phyloP scores from a whole-genome alignment of 2,888 invertebrate genomes.

The Hermaeophaga mercurialis region DNA sequence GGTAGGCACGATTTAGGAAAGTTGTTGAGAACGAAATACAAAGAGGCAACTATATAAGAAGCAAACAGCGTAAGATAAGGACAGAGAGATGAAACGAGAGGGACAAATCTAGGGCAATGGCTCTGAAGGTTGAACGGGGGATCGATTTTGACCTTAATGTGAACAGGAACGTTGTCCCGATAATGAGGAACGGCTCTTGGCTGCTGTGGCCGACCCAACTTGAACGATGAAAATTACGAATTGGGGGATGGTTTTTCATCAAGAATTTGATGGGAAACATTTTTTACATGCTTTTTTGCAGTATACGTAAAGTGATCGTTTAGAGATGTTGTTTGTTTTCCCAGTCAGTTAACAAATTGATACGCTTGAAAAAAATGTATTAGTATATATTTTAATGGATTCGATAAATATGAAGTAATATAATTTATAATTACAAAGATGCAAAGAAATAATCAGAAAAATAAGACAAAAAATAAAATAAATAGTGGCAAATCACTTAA shows the following conservation, averaged over 20 bases:
- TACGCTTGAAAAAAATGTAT: too few relatives aligned
- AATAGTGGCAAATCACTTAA: too few relatives aligned
- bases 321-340: too few relatives aligned
- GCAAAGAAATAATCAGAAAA: too few relatives aligned
- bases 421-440: too few relatives aligned
- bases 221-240: conserved; percentile 3
- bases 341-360: too few relatives aligned
- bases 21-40: background rate
- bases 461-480: too few relatives aligned
- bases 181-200: conserved; percentile 16
- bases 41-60: background rate
- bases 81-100: background rate
- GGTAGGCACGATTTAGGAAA: background rate
- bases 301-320: background rate
- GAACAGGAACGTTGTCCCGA: conserved; percentile 19
- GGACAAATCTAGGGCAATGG: conserved; percentile 39
- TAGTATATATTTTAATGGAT: too few relatives aligned
- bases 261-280: conserved; percentile 2
- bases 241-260: background rate
- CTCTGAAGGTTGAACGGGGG: conserved; percentile 30
- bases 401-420: too few relatives aligned
- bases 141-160: conserved; percentile 34
- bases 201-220: background rate
- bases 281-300: background rate
- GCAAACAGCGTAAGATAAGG: background rate